Evolutionary conservation across 2,888 invertebrate genomes (phyloP).

Genomic region (Ypsolopha sequella): DNA sequence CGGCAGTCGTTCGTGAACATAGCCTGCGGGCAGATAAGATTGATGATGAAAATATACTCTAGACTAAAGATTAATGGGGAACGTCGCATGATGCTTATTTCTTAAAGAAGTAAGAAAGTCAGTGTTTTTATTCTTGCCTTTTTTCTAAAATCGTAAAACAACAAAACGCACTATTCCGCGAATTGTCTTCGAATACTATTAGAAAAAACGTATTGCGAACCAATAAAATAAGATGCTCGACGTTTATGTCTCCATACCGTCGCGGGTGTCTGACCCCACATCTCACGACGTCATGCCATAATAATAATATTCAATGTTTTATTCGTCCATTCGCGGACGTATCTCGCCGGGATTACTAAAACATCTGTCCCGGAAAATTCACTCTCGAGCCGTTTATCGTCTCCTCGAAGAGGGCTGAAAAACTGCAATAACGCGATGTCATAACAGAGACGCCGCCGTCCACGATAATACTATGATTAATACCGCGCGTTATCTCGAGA

Average conservation of each 20-base stretch:
- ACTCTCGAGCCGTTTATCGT: conserved; percentile 55
- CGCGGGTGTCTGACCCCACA: conserved; percentile 1
- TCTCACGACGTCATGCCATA: conserved; percentile 11
- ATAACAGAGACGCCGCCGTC: conserved; percentile 64
- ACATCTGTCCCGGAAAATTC: conserved; percentile 70
- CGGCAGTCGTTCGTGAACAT: background rate
- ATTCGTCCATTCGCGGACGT: conserved; percentile 16
- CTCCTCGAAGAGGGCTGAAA: conserved; percentile 60
- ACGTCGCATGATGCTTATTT: too few relatives aligned
- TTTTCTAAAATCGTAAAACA: too few relatives aligned
- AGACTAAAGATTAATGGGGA: too few relatives aligned
- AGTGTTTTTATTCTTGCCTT: too few relatives aligned
- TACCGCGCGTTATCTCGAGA: conserved; percentile 66
- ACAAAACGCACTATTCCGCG: too few relatives aligned
- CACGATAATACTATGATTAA: conserved; percentile 70
- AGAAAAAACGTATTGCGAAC: background rate
- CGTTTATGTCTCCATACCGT: background rate
- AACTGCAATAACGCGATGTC: conserved; percentile 68
- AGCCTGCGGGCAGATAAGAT: background rate
- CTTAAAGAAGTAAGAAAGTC: too few relatives aligned
- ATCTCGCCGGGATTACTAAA: conserved; percentile 40
- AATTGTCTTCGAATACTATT: too few relatives aligned
- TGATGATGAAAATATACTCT: background rate
- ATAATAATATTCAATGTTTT: conserved; percentile 54
- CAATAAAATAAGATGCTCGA: background rate